Evolutionary conservation across 2,888 invertebrate species (phyloP).

Genomic region (Polietes domitor): DNA sequence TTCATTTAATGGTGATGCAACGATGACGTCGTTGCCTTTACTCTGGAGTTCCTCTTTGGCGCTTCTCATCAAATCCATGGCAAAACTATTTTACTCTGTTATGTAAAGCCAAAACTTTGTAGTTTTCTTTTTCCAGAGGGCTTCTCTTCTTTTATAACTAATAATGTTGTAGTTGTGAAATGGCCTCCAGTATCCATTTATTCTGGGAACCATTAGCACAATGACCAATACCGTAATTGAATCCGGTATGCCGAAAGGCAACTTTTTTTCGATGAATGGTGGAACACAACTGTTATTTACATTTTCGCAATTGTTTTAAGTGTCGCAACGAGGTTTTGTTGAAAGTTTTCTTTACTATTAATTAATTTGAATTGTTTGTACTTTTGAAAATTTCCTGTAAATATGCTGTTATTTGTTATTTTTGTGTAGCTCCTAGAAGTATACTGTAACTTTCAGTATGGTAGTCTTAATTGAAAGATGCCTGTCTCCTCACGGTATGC

Average conservation of each 20-base stretch:
- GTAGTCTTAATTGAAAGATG: neutral
- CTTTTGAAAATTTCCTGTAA: neutral
- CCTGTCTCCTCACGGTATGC: neutral
- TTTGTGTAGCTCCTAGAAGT: neutral
- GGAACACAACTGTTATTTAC: too few relatives aligned
- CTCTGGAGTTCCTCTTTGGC: neutral
- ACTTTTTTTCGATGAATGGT: too few relatives aligned
- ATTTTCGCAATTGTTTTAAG: neutral
- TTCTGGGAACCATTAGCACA: neutral
- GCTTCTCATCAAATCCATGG: neutral
- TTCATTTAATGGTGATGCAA: neutral
- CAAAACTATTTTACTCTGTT: neutral
- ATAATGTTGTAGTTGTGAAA: neutral
- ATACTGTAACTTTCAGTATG: neutral
- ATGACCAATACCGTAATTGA: neutral
- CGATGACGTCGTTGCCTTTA: neutral
- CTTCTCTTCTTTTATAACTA: neutral
- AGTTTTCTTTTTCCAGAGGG: neutral
- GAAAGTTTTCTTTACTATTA: neutral
- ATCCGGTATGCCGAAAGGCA: neutral
- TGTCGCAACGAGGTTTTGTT: neutral
- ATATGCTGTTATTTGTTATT: neutral
- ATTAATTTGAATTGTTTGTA: conserved; percentile 4
- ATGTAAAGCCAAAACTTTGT: neutral
- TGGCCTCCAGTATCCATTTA: neutral